Evolutionary conservation across 2,113 vertebrate species (phyloP), one percentile per base, ranked within the genome.

Genomic region (Synodontis membranacea): DNA sequence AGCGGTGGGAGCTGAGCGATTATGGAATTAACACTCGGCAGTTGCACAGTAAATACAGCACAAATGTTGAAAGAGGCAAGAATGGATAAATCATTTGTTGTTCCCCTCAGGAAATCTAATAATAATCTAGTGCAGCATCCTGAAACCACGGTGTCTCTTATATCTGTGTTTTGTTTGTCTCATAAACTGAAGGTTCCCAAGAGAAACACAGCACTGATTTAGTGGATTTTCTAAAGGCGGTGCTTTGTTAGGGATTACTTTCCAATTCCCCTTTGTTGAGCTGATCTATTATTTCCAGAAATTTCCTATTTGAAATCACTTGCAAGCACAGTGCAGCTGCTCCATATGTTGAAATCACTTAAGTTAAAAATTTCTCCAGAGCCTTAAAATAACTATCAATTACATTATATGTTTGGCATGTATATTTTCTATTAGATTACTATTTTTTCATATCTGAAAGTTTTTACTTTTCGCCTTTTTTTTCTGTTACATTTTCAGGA

Each of bases 1-100:
- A 92, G 88, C 91, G 46, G 84, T 54, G 72, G 72, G 85, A 88
- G 82, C 82, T 86, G 80, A 84, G 83, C 88, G 91, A 95, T 96
- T 95, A 95, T 92, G 90, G 92, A 91, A 94, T 95, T 95, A 95
- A 84, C 80, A 88, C 88, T 88, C 91, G 90, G 84, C 93, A 92
- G 91, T 88, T 95, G 94, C 92, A 91, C 94, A 92, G 91, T 88
- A 82, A 91, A 89, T 84, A 87, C 88, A 86, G 84, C 89, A 90
- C 91, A 92, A 91, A 89, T 91, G 92, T 90, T 89, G 89, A 88
- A 88, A 90, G 84, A 46, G 80, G 79, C 91, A 90, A 91, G 80
- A 81, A 86, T 89, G 80, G 84, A 76, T 86, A 85, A 80, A 48
- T 88, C 88, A 90, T 37, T 8, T 52, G 87, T 88, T 56, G 92